Conservation (phyloP, 2,888 invertebrate species). For the Nudaria mundana region DNA sequence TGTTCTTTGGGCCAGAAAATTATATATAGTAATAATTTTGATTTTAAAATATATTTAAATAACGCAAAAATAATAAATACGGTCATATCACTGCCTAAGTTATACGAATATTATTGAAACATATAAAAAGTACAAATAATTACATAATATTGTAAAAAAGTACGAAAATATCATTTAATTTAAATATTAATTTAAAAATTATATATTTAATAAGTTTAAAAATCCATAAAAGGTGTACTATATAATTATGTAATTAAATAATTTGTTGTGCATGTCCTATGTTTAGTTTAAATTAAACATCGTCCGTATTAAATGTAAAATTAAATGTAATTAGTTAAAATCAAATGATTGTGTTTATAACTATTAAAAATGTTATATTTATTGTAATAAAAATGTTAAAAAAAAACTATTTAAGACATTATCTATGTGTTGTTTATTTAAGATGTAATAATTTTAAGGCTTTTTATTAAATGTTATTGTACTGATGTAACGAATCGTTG, state of each 20-base stretch:
- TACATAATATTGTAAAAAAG: no score
- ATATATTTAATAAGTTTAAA: not conserved
- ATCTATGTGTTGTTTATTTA: slow-evolving; percentile 33
- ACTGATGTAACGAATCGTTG: slow-evolving; percentile 26
- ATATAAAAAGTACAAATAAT: slow-evolving; percentile 3
- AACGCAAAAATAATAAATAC: no score
- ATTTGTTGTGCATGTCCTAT: slow-evolving; percentile 20
- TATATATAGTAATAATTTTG: no score
- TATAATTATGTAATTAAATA: slow-evolving; percentile 13
- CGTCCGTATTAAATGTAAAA: slow-evolving; percentile 25
- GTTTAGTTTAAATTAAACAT: slow-evolving; percentile 9
- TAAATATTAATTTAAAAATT: slow-evolving; percentile 5
- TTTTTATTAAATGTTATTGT: slow-evolving; percentile 27
- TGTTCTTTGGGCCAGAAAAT: no score
- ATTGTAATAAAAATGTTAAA: slow-evolving; percentile 25
- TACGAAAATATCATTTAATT: no score
- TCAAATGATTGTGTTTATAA: slow-evolving; percentile 23
- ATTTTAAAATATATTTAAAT: no score
- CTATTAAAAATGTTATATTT: slow-evolving; percentile 21
- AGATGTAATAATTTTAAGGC: slow-evolving; percentile 21
- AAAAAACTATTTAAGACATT: slow-evolving; percentile 32
- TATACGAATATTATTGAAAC: no score
- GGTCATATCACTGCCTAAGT: no score
- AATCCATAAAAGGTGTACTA: slow-evolving; percentile 3
- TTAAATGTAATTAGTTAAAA: slow-evolving; percentile 22